Percentiles rank a stretch among this genome's conserved stretches.
These are phyloP conservation scores for Caenorhabditis virilis DNA, from an alignment of 2,888 invertebrate species.

Conservation along the genomic window DNA sequence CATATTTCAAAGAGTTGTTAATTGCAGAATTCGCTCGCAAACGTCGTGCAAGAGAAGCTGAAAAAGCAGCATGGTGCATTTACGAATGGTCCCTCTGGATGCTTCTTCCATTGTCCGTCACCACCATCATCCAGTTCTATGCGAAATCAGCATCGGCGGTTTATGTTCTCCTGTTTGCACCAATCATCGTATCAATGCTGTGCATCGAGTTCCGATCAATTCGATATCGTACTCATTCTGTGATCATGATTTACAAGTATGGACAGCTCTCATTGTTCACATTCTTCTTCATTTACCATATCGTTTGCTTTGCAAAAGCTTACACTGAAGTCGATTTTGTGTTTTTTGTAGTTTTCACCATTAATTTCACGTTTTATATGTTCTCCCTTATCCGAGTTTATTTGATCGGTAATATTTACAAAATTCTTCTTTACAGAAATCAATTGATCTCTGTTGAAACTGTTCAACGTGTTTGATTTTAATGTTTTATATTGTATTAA, in stretches of 20 bases:
- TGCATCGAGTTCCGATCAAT: slow-evolving; percentile 1
- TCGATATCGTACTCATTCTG: neutral
- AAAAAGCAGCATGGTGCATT: slow-evolving; percentile 2
- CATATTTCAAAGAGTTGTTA: neutral
- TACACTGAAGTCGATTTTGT: neutral
- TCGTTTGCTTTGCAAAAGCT: slow-evolving; percentile 3
- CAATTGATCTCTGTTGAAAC: neutral
- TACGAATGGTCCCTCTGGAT: slow-evolving; percentile 7
- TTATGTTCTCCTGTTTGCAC: neutral
- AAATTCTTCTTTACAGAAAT: neutral
- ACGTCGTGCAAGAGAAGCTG: neutral
- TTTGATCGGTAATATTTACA: neutral
- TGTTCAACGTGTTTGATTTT: neutral
- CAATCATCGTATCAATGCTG: slow-evolving; percentile 1
- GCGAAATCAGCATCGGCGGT: neutral
- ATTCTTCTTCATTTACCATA: slow-evolving; percentile 6
- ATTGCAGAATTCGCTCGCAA: neutral
- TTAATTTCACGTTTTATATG: slow-evolving; percentile 5
- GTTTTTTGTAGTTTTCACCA: slow-evolving; percentile 2
- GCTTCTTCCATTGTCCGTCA: neutral
- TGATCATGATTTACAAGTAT: slow-evolving; percentile 1
- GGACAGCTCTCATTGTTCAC: neutral
- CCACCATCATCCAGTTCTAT: slow-evolving; percentile 4
- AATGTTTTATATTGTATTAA: neutral
- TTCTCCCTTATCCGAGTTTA: slow-evolving; percentile 2